Conservation (phyloP, 1,140 invertebrate genomes). For the Vollenhovia emeryi region DNA sequence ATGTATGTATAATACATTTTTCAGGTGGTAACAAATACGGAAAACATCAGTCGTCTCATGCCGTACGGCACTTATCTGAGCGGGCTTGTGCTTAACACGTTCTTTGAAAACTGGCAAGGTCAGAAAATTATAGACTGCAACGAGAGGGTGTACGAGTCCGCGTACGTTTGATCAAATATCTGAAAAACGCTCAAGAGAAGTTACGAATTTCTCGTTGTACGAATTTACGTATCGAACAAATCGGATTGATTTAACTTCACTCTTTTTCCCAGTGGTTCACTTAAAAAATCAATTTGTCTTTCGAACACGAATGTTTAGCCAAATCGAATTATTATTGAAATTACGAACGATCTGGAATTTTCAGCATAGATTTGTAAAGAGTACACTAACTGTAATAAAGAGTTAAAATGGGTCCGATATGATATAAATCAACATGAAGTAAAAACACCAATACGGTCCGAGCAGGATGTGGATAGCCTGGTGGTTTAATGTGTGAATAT, state of each 20-base stretch:
- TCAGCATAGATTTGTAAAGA: not conserved
- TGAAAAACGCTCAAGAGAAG: not conserved
- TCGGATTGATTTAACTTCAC: not conserved
- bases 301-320: not conserved
- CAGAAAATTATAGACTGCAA: slow-evolving; percentile 36
- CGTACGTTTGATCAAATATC: not conserved
- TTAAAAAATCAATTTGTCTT: not conserved
- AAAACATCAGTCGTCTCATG: not conserved
- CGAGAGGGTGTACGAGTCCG: slow-evolving; percentile 8
- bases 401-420: no score
- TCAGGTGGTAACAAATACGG: not conserved
- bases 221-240: not conserved
- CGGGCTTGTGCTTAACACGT: not conserved
- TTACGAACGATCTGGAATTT: no score
- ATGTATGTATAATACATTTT: not conserved
- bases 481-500: no score
- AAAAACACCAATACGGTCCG: no score
- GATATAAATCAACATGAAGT: no score
- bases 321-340: not conserved
- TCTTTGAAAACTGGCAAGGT: slow-evolving; percentile 37
- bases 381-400: not conserved
- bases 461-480: no score
- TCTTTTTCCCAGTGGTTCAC: not conserved
- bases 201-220: not conserved
- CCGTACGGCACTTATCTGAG: not conserved